Conservation (phyloP, 2,113 vertebrate species). For the Cettia cetti region DNA sequence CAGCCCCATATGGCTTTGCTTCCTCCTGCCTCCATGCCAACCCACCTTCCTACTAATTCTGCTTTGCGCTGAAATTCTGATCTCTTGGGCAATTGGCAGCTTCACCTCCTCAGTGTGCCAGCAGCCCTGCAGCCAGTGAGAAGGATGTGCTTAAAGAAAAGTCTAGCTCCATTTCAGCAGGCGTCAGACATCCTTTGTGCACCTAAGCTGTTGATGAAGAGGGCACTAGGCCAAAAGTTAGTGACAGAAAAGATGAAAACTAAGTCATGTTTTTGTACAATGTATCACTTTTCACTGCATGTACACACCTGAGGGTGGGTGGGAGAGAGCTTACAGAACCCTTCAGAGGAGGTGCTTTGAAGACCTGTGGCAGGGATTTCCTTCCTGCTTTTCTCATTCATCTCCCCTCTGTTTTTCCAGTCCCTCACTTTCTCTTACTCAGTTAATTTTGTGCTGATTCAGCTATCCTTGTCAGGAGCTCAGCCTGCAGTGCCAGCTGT, state of each 20-base stretch:
- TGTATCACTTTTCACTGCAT: neutral
- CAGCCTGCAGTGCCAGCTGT: neutral
- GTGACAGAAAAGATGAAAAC: neutral
- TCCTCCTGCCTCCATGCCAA: neutral
- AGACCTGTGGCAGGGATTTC: neutral
- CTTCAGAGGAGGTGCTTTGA: neutral
- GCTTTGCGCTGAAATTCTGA: neutral
- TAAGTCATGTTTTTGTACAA: neutral
- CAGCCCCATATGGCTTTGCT: neutral
- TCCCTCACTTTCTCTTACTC: neutral
- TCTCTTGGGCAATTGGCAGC: neutral
- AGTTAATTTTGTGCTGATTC: neutral
- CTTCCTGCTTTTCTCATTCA: neutral
- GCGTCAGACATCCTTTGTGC: neutral
- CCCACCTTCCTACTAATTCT: neutral
- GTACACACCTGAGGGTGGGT: neutral
- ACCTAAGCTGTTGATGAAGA: neutral
- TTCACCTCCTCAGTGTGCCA: neutral
- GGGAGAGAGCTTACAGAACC: fast-evolving
- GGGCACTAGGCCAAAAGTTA: neutral
- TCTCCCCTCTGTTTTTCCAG: neutral
- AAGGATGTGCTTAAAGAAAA: neutral
- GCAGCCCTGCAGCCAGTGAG: neutral
- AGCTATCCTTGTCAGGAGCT: neutral
- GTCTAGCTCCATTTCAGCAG: fast-evolving